Evolutionary conservation across 2,888 invertebrate species (phyloP), one percentile per base, ranked within the genome.

Genomic region (Hydraecia micacea): DNA sequence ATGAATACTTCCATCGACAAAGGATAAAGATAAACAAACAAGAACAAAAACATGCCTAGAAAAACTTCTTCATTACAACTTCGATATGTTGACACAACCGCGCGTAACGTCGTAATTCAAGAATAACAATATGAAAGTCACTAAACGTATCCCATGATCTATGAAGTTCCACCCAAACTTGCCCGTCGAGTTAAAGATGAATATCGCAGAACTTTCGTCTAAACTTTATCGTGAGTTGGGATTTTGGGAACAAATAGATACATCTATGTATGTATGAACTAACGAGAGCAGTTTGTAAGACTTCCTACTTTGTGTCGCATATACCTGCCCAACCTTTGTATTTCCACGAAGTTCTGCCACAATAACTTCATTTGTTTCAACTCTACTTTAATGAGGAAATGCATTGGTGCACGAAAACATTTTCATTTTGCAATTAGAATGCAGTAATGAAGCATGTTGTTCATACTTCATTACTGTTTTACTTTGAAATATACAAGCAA

Each of bases 151-250:
- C 86, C 83, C 81, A 84, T 86, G 87, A 90, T 91, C 87, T 89
- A 89, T 88, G 87, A 90, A 90, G 88, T 88, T 87, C 80, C 73
- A 67, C 73, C 39, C 73, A 81, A 89, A 89, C 84, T 90, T 87
- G 87, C 87, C 82, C 87, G 60, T 66, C 70, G 79, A 89, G 90
- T 88, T 87, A 78, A 88, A 89, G 92, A 92, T 92, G 91, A 91
- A 92, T 93, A 93, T 93, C 91, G 86, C 89, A 82, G 88, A 94
- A 93, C 90, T 94, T 92, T 79, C 81, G 79, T 86, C 73, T 78
- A 84, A 93, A 93, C 89, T 93, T 92, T 87, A 90, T 87, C 88
- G 79, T 77, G 83, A 89, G 81, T 81, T 77, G 32, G 32, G 3
- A 32, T 32, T 32, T 32, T 32, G 67, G 63, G 67, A 87, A 84